Percentiles rank a stretch among this genome's conserved stretches.
Conservation (phyloP, 2,797 vertebrate species). For the Onychomys leucogaster region DNA sequence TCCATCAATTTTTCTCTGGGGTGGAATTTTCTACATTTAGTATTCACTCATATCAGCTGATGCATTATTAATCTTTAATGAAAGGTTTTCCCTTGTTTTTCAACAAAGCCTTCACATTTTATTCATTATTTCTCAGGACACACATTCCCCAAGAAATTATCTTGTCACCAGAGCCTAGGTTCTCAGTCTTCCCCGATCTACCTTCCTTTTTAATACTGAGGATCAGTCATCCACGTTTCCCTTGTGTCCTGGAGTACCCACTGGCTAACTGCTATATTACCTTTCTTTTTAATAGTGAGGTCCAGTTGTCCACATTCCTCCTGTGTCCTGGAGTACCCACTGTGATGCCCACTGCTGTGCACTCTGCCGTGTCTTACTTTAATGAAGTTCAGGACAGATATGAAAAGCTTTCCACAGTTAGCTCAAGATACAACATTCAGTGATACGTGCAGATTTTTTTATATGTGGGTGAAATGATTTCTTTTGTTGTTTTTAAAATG, state of each 20-base stretch:
- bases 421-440: constrained; percentile 36
- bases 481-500: not conserved
- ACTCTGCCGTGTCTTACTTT: constrained; percentile 24
- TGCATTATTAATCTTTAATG: constrained; percentile 64
- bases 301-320: no score
- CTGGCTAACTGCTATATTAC: not conserved
- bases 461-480: not conserved
- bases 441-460: not conserved
- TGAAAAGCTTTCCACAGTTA: constrained; percentile 75
- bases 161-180: constrained; percentile 32
- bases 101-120: constrained; percentile 72
- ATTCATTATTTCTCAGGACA: constrained; percentile 69
- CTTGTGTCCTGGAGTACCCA: not conserved
- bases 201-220: constrained; percentile 69
- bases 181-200: constrained; percentile 61
- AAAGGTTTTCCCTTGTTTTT: constrained; percentile 72
- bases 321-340: not conserved
- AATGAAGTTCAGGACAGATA: constrained; percentile 75
- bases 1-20: constrained; percentile 2
- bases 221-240: no score
- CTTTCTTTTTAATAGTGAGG: constrained; percentile 68
- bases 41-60: constrained; percentile 39
- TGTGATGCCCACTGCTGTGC: not conserved
- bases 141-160: constrained; percentile 73
- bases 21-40: constrained; percentile 44